Evolutionary conservation across 2,888 invertebrate genomes (phyloP).

Genomic region (Pseudococcus longispinus): DNA sequence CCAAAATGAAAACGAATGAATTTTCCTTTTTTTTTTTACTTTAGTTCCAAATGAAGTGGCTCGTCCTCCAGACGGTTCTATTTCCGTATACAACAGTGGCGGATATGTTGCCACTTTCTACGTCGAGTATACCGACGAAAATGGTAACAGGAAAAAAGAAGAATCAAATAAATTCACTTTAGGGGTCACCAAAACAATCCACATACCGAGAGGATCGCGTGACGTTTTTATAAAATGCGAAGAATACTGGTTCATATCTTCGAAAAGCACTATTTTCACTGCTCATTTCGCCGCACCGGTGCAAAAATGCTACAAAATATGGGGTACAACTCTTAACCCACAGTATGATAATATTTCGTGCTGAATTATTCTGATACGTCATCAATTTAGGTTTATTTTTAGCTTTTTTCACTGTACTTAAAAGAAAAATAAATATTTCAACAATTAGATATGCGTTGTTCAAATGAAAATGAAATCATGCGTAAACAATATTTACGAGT

Average conservation of each 20-base stretch:
- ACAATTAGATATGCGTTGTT: too few relatives aligned
- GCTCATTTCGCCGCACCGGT: not conserved
- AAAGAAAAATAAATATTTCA: too few relatives aligned
- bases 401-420: too few relatives aligned
- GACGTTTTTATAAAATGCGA: not conserved
- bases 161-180: not conserved
- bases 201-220: not conserved
- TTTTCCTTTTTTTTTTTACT: not conserved
- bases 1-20: not conserved
- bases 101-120: not conserved
- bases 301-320: conserved; percentile 11
- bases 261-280: not conserved
- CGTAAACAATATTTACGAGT: too few relatives aligned
- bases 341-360: too few relatives aligned
- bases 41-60: not conserved
- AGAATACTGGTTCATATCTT: not conserved
- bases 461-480: too few relatives aligned
- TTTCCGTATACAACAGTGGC: not conserved
- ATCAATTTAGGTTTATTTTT: too few relatives aligned
- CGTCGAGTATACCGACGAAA: not conserved
- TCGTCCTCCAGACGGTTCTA: not conserved
- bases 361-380: not conserved
- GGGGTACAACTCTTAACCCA: not conserved
- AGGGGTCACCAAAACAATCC: not conserved
- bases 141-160: not conserved